A percentile compares a stretch with the other conserved stretches of the same genome.
Conservation (phyloP, 2,797 vertebrate species). For the Margarornis squamiger region DNA sequence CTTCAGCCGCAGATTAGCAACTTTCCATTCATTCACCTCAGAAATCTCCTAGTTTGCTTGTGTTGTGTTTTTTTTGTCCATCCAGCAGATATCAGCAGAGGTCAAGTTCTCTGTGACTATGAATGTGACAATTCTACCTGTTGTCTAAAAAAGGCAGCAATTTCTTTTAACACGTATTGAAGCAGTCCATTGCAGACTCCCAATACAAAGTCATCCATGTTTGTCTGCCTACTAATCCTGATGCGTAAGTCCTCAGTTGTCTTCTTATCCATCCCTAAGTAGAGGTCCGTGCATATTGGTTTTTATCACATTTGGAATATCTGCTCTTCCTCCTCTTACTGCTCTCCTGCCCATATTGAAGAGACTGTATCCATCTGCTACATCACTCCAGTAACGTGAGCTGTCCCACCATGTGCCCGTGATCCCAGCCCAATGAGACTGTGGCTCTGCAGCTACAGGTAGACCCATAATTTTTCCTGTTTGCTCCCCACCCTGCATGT, state of each 20-base stretch:
- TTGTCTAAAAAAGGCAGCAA: neutral
- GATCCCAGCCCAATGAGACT: rapidly evolving
- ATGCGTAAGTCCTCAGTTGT: neutral
- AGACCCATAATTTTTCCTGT: neutral
- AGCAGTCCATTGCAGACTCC: too few species aligned
- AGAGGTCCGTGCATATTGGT: neutral
- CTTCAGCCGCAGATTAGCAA: neutral
- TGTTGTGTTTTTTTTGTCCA: neutral
- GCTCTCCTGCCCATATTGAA: neutral
- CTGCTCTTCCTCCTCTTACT: rapidly evolving
- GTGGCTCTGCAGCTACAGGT: neutral
- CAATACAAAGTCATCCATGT: neutral
- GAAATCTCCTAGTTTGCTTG: neutral
- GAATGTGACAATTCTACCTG: neutral
- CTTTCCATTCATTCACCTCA: neutral
- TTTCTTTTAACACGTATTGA: neutral
- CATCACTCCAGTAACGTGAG: neutral
- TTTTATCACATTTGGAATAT: neutral
- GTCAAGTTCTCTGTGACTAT: neutral
- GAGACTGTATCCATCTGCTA: neutral
- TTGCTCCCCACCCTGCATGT: neutral
- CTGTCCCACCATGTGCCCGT: neutral
- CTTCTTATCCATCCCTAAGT: neutral
- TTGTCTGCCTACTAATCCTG: neutral
- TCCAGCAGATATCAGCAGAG: neutral